A percentile compares a stretch with the other conserved stretches of the same genome.
These are phyloP conservation scores for Geopemphigus sp. DNA, from an alignment of 1,140 invertebrate species.

Conservation along the genomic window DNA sequence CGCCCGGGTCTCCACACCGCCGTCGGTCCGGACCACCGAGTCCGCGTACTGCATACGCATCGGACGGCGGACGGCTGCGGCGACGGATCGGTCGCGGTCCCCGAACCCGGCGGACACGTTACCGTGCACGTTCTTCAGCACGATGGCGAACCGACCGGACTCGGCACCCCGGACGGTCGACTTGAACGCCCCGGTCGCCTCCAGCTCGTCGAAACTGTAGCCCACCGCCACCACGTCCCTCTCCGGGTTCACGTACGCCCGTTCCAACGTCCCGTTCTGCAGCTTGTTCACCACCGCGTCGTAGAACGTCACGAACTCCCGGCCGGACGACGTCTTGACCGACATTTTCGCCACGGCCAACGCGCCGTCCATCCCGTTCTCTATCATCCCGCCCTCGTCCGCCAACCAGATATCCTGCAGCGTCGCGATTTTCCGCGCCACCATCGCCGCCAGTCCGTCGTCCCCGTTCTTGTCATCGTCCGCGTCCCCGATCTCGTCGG, in stretches of 20 bases:
- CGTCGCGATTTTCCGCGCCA: neutral
- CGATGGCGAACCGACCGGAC: neutral
- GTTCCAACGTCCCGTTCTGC: neutral
- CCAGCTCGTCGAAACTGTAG: neutral
- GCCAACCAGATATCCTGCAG: conserved; percentile 15
- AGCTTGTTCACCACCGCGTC: neutral
- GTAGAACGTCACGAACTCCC: conserved; percentile 1
- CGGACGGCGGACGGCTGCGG: neutral
- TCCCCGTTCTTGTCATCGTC: too few relatives aligned
- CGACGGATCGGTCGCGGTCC: too few relatives aligned
- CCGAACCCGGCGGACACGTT: neutral
- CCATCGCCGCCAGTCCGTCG: neutral
- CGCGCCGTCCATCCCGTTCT: neutral
- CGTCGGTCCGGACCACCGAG: neutral
- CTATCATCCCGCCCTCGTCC: too few relatives aligned
- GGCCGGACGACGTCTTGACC: neutral
- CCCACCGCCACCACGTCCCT: neutral
- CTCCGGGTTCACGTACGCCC: neutral
- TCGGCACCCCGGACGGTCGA: neutral
- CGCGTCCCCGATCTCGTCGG: too few relatives aligned
- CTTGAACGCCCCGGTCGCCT: conserved; percentile 1
- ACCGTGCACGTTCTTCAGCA: neutral
- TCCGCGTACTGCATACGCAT: neutral
- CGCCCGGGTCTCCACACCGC: neutral
- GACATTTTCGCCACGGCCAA: neutral